Evolutionary conservation across 1,140 invertebrate genomes (phyloP).

Genomic region (Laupala kohalensis): DNA sequence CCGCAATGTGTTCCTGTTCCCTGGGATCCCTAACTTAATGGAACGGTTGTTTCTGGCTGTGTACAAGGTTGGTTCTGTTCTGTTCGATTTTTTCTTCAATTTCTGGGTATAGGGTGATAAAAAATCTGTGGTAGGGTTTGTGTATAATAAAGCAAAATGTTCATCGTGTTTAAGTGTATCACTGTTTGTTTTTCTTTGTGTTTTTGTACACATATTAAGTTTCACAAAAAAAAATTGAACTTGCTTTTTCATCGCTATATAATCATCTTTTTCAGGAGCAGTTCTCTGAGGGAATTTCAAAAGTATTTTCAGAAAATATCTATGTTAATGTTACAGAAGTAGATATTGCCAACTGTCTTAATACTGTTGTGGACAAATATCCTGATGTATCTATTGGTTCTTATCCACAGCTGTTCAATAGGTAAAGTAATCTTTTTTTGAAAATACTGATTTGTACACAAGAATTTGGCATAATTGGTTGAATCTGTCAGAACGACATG

Average conservation of each 20-base stretch:
- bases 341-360: constrained; percentile 7
- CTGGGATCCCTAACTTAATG: constrained; percentile 11
- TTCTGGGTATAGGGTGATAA: no score
- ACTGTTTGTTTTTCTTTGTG: no score
- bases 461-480: not conserved
- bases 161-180: no score
- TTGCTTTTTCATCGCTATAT: no score
- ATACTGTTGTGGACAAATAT: constrained; percentile 10
- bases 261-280: constrained; percentile 11
- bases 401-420: constrained; percentile 11
- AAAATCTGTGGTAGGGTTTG: no score
- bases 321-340: constrained; percentile 8
- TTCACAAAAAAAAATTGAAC: no score
- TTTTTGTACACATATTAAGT: no score
- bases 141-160: no score
- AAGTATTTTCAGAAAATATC: constrained; percentile 8
- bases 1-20: constrained; percentile 12
- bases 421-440: not conserved
- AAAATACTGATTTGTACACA: not conserved
- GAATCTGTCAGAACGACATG: no score
- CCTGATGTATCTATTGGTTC: constrained; percentile 13
- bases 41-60: constrained; percentile 7
- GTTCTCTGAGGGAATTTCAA: constrained; percentile 5
- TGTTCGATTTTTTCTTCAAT: no score
- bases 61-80: not conserved